A percentile compares a stretch with the other conserved stretches of the same genome.
Conservation (phyloP, 2,888 invertebrate species). For the Embidobia sp. region DNA sequence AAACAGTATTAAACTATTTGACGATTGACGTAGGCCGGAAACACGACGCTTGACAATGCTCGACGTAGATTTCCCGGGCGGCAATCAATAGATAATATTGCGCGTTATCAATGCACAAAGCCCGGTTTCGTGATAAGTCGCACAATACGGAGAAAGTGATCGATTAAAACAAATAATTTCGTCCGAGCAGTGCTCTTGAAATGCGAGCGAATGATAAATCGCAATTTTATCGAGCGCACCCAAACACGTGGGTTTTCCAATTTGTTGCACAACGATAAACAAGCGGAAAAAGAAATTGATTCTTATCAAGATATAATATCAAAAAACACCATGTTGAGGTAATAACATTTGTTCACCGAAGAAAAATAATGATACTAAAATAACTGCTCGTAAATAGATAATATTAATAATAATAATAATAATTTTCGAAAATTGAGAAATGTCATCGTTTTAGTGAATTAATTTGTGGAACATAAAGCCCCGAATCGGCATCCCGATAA, state of each 20-base stretch:
- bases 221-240: conserved; percentile 30
- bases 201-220: conserved; percentile 25
- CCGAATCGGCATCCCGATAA: no score
- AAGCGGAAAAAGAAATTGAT: conserved; percentile 13
- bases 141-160: conserved; percentile 27
- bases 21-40: no score
- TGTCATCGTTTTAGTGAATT: no score
- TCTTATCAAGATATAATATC: no score
- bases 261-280: conserved; percentile 34
- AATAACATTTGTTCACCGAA: no score
- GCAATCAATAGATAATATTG: conserved; percentile 21
- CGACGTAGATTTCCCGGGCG: background rate
- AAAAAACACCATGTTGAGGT: no score
- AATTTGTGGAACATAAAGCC: no score
- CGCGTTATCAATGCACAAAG: conserved; percentile 25
- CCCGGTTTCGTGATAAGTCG: conserved; percentile 21
- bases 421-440: no score
- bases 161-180: conserved; percentile 41
- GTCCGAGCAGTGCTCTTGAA: conserved; percentile 30
- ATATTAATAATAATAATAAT: no score
- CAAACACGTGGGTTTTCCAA: conserved; percentile 40
- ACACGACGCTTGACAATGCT: background rate
- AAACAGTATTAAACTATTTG: no score
- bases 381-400: no score
- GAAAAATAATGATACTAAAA: no score